phyloP scores from a whole-genome alignment of 2,797 vertebrate genomes.

The Cossypha caffra region DNA sequence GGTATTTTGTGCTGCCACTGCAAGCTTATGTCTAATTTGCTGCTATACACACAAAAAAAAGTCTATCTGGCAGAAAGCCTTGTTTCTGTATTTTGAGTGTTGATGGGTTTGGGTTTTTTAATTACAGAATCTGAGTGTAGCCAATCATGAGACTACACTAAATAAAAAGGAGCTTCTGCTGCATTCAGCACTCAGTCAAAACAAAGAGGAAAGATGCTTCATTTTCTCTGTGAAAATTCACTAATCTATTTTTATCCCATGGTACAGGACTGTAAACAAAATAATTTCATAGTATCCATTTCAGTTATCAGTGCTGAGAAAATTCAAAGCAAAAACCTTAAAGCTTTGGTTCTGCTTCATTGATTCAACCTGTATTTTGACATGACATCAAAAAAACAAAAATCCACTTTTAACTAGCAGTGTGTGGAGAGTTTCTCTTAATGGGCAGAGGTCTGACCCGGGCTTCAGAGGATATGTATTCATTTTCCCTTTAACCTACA shows the following conservation, averaged over 20 bases:
- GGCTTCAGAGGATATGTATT: background rate
- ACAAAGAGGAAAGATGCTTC: background rate
- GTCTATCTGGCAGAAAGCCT: background rate
- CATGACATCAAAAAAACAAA: background rate
- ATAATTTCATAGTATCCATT: background rate
- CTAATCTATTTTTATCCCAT: background rate
- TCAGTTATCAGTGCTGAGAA: background rate
- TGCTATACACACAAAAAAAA: background rate
- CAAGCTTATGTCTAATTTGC: background rate
- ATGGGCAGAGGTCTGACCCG: background rate
- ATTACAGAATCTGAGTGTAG: background rate
- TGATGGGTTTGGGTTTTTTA: background rate
- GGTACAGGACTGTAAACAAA: background rate
- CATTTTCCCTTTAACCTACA: background rate
- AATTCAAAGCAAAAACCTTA: background rate
- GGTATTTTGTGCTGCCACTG: background rate
- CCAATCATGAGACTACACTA: background rate
- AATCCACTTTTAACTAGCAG: background rate
- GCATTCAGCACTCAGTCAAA: background rate
- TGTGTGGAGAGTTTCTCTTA: background rate
- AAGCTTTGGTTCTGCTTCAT: background rate
- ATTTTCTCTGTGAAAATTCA: background rate
- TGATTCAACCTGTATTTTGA: slow-evolving; percentile 7
- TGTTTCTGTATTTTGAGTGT: background rate
- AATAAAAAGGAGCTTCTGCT: background rate